phyloP scores from a whole-genome alignment of 2,797 vertebrate species.

The Argentina silus region DNA sequence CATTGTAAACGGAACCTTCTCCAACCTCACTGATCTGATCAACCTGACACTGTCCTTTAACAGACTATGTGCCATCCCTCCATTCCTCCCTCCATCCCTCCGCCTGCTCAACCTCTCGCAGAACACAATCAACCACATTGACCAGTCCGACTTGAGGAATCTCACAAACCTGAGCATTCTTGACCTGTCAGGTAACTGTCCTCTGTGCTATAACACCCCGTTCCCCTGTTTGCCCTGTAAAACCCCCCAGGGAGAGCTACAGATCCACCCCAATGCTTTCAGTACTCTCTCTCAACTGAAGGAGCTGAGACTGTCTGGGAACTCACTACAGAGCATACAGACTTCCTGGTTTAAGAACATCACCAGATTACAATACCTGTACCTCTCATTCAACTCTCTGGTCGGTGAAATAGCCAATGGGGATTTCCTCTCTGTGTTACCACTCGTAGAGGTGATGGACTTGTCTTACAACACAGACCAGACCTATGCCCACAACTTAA shows the following conservation, averaged over 20 bases:
- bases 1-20: constrained; percentile 38
- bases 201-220: constrained; percentile 68
- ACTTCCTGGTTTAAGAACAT: constrained; percentile 56
- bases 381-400: constrained; percentile 64
- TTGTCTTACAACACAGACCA: constrained; percentile 65
- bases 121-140: constrained; percentile 57
- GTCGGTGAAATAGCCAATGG: constrained; percentile 44
- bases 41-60: constrained; percentile 54
- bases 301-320: constrained; percentile 53
- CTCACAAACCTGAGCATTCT: constrained; percentile 57
- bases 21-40: constrained; percentile 2
- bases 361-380: constrained; percentile 48
- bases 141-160: constrained; percentile 51
- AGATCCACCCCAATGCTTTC: constrained; percentile 45
- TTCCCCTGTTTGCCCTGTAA: constrained; percentile 65
- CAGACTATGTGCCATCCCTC: constrained; percentile 50
- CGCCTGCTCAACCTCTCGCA: constrained; percentile 41
- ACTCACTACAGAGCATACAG: constrained; percentile 50
- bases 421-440: constrained; percentile 57
- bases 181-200: constrained; percentile 70
- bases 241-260: constrained; percentile 9
- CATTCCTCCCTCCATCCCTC: constrained; percentile 41
- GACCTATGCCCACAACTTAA: constrained; percentile 39
- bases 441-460: constrained; percentile 60
- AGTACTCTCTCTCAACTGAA: constrained; percentile 24